phyloP scores from a whole-genome alignment of 2,113 vertebrate species.

The Raja brachyura region DNA sequence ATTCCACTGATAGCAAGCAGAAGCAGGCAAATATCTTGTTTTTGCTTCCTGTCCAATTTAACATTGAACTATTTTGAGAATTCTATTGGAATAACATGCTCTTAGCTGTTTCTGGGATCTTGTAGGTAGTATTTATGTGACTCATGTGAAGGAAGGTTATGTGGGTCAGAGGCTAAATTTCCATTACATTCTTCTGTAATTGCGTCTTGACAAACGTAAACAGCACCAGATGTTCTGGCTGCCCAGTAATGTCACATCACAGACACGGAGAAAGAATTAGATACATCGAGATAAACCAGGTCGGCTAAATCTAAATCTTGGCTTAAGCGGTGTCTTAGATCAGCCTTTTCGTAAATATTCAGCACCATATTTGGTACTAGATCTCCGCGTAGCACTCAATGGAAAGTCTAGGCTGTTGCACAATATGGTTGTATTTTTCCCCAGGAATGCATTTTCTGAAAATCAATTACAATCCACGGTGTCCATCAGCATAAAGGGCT shows the following conservation, averaged over 20 bases:
- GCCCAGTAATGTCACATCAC: neutral
- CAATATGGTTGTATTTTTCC: neutral
- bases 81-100: neutral
- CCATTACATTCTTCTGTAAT: neutral
- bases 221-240: neutral
- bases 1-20: neutral
- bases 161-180: neutral
- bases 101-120: neutral
- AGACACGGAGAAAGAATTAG: neutral
- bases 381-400: neutral
- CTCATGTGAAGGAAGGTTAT: neutral
- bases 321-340: neutral
- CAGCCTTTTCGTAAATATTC: neutral
- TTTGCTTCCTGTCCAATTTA: neutral
- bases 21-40: neutral
- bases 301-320: neutral
- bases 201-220: neutral
- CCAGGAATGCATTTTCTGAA: neutral
- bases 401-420: neutral
- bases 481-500: neutral
- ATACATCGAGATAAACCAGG: neutral
- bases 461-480: neutral
- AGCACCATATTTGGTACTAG: neutral
- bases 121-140: neutral
- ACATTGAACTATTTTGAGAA: neutral